Conservation (phyloP, 1,140 invertebrate genomes). For the Zelostemma sp. region DNA sequence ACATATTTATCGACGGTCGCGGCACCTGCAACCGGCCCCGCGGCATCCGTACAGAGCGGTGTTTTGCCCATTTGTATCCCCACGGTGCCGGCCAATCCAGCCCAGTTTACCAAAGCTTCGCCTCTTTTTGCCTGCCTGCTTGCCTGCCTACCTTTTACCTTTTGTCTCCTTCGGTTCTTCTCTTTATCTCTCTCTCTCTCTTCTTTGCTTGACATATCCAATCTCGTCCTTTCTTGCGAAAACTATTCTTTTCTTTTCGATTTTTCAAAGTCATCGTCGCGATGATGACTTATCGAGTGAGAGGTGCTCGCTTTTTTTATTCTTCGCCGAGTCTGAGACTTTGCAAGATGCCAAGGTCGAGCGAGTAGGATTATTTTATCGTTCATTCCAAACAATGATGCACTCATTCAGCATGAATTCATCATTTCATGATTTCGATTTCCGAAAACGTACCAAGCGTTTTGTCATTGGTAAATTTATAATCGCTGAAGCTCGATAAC, state of each 20-base stretch:
- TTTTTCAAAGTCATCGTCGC: too few relatives aligned
- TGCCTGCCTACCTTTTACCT: constrained; percentile 2
- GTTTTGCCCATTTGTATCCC: constrained; percentile 56
- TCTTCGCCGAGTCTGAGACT: neutral
- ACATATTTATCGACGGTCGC: constrained; percentile 68
- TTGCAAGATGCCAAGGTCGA: too few relatives aligned
- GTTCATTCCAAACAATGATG: too few relatives aligned
- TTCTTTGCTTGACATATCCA: neutral
- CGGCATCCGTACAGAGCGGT: constrained; percentile 60
- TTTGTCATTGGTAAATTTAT: too few relatives aligned
- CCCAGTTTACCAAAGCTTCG: constrained; percentile 33
- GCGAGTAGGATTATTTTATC: too few relatives aligned
- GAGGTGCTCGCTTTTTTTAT: neutral
- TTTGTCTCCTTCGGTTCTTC: neutral
- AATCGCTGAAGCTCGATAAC: too few relatives aligned
- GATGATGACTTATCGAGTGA: neutral
- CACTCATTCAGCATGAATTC: too few relatives aligned
- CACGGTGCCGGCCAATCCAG: constrained; percentile 36
- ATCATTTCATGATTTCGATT: too few relatives aligned
- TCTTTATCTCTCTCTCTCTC: too few relatives aligned
- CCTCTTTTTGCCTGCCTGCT: neutral
- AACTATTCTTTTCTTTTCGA: neutral
- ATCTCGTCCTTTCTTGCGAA: neutral
- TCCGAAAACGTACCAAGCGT: too few relatives aligned
- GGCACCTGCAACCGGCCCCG: constrained; percentile 64